phyloP scores from a whole-genome alignment of 2,113 vertebrate species.

The Ciconia maguari region DNA sequence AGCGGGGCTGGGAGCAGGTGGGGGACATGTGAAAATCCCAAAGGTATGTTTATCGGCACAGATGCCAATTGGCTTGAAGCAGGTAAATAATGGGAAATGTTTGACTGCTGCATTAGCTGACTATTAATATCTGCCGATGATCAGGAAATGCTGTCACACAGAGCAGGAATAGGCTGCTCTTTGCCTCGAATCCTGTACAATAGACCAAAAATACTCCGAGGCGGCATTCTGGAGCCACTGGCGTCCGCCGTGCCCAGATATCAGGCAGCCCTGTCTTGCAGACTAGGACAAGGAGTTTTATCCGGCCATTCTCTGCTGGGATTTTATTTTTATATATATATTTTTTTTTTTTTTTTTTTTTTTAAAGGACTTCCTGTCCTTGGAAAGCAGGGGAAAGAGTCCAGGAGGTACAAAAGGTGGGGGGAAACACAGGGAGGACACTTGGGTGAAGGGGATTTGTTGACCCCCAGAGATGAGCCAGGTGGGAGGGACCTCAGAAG shows the following conservation, averaged over 20 bases:
- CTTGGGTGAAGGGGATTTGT: neutral
- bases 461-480: neutral
- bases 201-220: neutral
- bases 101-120: neutral
- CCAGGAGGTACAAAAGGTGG: neutral
- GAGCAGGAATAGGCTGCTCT: neutral
- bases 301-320: neutral
- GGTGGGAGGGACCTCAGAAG: neutral
- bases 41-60: neutral
- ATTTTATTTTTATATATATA: neutral
- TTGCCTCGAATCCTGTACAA: neutral
- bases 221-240: neutral
- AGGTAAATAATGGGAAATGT: neutral
- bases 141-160: conserved; percentile 29
- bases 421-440: neutral
- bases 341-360: neutral
- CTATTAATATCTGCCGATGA: neutral
- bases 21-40: neutral
- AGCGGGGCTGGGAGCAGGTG: neutral
- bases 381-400: neutral
- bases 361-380: neutral
- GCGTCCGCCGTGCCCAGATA: neutral
- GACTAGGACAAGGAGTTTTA: neutral
- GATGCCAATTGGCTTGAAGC: neutral
- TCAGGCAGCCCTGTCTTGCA: neutral